phyloP scores from a whole-genome alignment of 30 jellyfish, hydroid and myxozoan genomes.

The Turritopsis dohrnii region DNA sequence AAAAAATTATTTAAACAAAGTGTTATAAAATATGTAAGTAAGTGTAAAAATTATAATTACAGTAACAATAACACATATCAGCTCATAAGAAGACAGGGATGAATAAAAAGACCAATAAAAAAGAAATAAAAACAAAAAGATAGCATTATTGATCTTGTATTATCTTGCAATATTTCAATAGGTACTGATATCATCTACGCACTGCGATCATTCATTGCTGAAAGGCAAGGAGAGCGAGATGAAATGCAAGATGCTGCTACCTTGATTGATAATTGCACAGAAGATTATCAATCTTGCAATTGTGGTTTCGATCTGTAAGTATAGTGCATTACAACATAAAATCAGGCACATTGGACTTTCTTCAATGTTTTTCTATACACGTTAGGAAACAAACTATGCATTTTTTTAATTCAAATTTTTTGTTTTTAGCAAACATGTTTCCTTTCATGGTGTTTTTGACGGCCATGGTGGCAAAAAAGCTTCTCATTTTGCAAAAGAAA shows the following conservation, averaged over 20 bases:
- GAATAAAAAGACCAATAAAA: too few relatives aligned
- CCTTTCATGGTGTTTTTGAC: slow-evolving; percentile 49
- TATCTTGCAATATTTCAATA: neutral
- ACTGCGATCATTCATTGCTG: slow-evolving; percentile 41
- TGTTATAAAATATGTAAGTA: too few relatives aligned
- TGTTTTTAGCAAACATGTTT: slow-evolving; percentile 30
- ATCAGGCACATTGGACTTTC: neutral
- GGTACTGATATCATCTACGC: neutral
- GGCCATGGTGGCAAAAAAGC: slow-evolving; percentile 66
- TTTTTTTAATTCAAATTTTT: neutral
- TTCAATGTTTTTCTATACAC: neutral
- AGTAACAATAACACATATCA: too few relatives aligned
- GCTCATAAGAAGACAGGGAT: too few relatives aligned
- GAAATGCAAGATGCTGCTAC: slow-evolving; percentile 58
- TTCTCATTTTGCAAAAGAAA: slow-evolving; percentile 39
- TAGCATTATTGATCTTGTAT: neutral
- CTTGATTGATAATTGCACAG: slow-evolving; percentile 38
- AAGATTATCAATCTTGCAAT: slow-evolving; percentile 17
- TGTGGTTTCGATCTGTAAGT: slow-evolving; percentile 32
- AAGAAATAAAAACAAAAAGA: too few relatives aligned
- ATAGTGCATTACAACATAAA: neutral
- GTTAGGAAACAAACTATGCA: neutral
- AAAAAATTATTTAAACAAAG: too few relatives aligned
- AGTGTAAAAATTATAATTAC: too few relatives aligned
- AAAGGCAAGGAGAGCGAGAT: slow-evolving; percentile 53